Base-by-base conservation (phyloP, 1,140 invertebrate genomes). In the Armadillidium nasatum region DNA sequence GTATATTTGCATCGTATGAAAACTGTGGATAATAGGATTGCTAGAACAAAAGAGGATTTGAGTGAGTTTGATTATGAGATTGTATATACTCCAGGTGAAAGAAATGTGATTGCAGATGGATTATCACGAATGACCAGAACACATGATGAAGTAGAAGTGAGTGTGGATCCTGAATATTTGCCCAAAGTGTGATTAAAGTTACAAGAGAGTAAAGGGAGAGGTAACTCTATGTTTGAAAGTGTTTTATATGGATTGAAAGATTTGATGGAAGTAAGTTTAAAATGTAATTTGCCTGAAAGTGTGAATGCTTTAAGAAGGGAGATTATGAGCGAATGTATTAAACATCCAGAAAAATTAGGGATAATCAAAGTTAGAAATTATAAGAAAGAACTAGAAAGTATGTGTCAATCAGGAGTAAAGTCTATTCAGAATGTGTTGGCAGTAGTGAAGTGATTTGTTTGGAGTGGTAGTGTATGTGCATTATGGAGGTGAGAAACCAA, bases 41-140 rank as follows among this genome's bases (percentile, higher is more conserved):
- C 71, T 0, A 11, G 33, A 10, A 72, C 71, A 15, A n/a, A 45
- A 45, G 71, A 72, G 33, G 71, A 72, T 23, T 72, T 72, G 4
- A 71, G 69, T 71, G 10, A 71, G 22, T 71, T 71, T 21, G 13
- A 11, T 71, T 21, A n/a, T n/a, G 21, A 33, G 11, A 71, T 71
- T 22, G 69, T 33, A 21, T 71, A 10, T 71, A 22, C 44, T 3
- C 69, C 69, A 9, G 69, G 69, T 71, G 69, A 71, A 43, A 71
- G 44, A 0, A 71, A 71, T 71, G 69, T 4, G 22, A 71, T 71
- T 71, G 69, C 69, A 1, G 69, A 71, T 71, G 69, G 11, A 11
- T 71, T 71, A 10, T 71, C 69, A 71, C 3, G 33, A 33, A 33
- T 33, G 33, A 33, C 33, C 33, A 33, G 33, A 33, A 6, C 6